Evolutionary conservation across 2,113 vertebrate species (phyloP), one percentile per base, ranked within the genome.

Genomic region (Gallinago jamesoni): DNA sequence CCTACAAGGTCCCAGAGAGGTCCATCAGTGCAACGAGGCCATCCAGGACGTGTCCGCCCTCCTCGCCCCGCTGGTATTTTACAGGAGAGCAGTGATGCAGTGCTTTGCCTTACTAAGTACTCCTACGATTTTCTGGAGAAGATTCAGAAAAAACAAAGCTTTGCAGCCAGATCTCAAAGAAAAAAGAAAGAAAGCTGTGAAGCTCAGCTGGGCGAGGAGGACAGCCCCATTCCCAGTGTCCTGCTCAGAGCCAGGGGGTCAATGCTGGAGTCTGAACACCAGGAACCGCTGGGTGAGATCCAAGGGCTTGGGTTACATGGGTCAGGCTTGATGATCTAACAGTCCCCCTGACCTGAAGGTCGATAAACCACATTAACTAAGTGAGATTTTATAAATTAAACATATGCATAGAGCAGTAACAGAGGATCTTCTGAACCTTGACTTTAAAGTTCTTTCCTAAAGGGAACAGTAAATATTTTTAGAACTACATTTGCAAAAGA

Each of bases 401-500:
- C 30, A 45, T 43, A 55, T 8, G 28, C 37, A 66, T 0, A 17
- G 5, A 72, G 48, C 60, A 64, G 27, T 27, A 77, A 90, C 30
- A 92, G 67, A 83, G 57, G 35, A 75, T 60, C 64, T 76, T 78
- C 80, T 75, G 56, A 94, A 84, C 56, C 43, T 7, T 50, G 55
- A 74, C 75, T 69, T 77, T 6, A 69, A 93, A 79, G 47, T 62
- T 66, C 62, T 78, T 84, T 72, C 86, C 73, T 63, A 43, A 48
- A 73, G 48, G 52, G 69, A 87, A 79, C 7, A 91, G 47, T 67
- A 94, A 94, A 70, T 52, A 89, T 63, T 94, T 94, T 93, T 80
- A 95, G 50, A 90, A 84, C 17, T 24, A 15, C 47, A 70, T 72
- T 92, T 86, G 31, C 14, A 14, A 67, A 53, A 93, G 73, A 89